A percentile compares a stretch with the other conserved stretches of the same genome.
Conservation (phyloP, 1,140 invertebrate species). For the Drosophila subobscura region DNA sequence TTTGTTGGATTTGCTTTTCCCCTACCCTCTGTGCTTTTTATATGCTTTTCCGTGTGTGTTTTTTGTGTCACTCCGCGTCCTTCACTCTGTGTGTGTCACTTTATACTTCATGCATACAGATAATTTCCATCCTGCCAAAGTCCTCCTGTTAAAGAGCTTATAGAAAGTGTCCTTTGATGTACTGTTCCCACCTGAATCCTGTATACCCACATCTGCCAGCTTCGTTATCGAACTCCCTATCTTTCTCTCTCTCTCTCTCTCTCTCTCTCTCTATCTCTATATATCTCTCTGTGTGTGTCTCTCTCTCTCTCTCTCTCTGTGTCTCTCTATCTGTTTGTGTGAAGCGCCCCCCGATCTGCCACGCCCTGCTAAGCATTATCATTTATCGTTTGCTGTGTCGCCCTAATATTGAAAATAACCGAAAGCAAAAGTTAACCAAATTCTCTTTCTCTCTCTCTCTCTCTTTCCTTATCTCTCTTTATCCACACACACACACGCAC, state of each 20-base stretch:
- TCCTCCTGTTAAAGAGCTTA: too few species aligned
- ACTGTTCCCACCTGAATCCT: too few species aligned
- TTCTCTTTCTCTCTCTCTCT: conserved; percentile 31
- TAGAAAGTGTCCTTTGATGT: too few species aligned
- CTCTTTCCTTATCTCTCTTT: conserved; percentile 23
- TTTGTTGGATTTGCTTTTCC: conserved; percentile 1
- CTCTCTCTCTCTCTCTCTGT: not conserved
- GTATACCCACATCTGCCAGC: conserved; percentile 20
- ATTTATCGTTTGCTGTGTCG: conserved; percentile 53
- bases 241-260: conserved; percentile 3
- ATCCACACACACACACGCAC: conserved; percentile 11
- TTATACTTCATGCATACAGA: conserved; percentile 7
- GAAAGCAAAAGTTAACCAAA: conserved; percentile 28
- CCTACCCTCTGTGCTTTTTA: not conserved
- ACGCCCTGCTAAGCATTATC: conserved; percentile 42
- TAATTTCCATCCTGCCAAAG: conserved; percentile 9
- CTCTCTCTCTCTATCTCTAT: conserved; percentile 5
- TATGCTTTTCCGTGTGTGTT: conserved; percentile 31
- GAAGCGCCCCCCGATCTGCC: conserved; percentile 13
- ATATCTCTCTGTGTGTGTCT: not conserved
- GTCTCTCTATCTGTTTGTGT: conserved; percentile 24
- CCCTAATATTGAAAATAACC: conserved; percentile 21
- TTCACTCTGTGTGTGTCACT: not conserved
- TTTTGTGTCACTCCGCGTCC: conserved; percentile 30
- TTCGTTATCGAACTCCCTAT: conserved; percentile 28